phyloP scores from a whole-genome alignment of 2,797 vertebrate species.

The Euthynnus affinis region DNA sequence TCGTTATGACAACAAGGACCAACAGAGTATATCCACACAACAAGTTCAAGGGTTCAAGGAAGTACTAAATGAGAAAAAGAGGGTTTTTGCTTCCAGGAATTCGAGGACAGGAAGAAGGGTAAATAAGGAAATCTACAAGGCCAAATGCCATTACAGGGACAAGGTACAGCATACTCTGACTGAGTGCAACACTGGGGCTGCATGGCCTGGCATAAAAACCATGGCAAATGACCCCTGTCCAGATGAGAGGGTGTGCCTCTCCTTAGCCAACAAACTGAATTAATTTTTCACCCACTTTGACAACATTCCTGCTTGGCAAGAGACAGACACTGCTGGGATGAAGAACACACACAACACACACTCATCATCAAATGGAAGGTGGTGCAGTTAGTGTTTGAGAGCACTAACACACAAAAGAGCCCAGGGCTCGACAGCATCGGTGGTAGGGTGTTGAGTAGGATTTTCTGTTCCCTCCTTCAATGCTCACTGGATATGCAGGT shows the following conservation, averaged over 20 bases:
- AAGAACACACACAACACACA: not conserved
- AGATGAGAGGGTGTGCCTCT: no score
- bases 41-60: not conserved
- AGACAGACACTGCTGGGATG: not conserved
- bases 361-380: no score
- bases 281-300: not conserved
- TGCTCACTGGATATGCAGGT: not conserved
- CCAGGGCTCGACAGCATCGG: not conserved
- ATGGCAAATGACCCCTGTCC: no score
- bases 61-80: not conserved
- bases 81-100: not conserved
- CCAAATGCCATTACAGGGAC: not conserved
- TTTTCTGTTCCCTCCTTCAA: no score
- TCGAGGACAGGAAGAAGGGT: conserved; percentile 10
- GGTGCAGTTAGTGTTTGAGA: no score
- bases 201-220: no score
- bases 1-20: no score
- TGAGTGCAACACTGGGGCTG: not conserved
- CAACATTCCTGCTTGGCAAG: conserved; percentile 1
- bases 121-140: conserved; percentile 7
- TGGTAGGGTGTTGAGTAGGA: not conserved
- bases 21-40: no score
- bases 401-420: no score
- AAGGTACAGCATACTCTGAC: conserved; percentile 1
- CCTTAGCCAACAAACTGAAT: not conserved